phyloP scores from a whole-genome alignment of 2,797 vertebrate genomes.

The Sternotherus odoratus region DNA sequence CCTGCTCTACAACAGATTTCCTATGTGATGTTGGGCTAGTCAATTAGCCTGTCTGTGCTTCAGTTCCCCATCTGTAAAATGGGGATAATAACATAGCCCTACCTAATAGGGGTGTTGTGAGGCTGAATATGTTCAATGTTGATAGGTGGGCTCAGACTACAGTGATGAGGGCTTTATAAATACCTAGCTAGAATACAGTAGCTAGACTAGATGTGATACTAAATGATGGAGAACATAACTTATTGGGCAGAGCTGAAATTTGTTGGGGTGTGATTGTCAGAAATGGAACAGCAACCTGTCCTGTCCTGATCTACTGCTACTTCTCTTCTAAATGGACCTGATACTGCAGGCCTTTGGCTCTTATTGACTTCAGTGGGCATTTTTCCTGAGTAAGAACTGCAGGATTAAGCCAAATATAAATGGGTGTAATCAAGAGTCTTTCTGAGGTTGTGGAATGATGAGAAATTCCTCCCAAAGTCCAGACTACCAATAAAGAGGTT shows the following conservation, averaged over 20 bases:
- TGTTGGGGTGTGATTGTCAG: background rate
- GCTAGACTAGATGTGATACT: background rate
- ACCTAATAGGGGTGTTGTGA: background rate
- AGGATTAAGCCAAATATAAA: background rate
- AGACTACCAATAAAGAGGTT: background rate
- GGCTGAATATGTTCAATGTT: background rate
- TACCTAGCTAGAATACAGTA: rapidly evolving
- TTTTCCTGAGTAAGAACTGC: background rate
- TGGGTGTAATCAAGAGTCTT: background rate
- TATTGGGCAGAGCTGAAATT: background rate
- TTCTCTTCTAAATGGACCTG: background rate
- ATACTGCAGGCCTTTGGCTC: background rate
- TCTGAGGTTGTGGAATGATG: no score
- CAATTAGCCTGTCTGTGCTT: background rate
- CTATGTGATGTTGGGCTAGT: background rate
- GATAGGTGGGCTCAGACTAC: rapidly evolving
- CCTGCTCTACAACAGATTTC: slow-evolving; percentile 22
- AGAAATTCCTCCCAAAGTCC: background rate
- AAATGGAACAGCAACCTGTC: background rate
- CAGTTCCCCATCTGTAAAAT: background rate
- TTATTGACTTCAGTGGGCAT: background rate
- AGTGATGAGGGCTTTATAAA: rapidly evolving
- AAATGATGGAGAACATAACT: background rate
- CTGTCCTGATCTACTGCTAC: background rate
- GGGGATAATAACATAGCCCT: background rate